Evolutionary conservation across 2,113 vertebrate genomes (phyloP), one percentile per base, ranked within the genome.

Genomic region (Cephalopholis sonnerati): DNA sequence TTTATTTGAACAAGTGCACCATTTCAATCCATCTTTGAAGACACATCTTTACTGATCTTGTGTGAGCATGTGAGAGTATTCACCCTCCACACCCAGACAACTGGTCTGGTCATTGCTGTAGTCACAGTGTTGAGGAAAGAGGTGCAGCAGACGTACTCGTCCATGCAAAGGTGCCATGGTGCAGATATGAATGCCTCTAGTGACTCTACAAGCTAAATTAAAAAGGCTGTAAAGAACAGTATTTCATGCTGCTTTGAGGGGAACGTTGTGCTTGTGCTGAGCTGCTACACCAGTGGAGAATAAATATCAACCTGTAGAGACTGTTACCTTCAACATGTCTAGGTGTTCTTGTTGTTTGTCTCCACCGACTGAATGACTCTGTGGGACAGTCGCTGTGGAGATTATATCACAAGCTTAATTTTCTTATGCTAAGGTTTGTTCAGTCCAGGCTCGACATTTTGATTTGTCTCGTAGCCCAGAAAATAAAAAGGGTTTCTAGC

Each of bases 161-260:
- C 68, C 87, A 90, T 91, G 89, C 87, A 84, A 73, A 79, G 54
- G 77, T 71, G 77, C 41, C 32, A 17, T 16, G 1, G 64, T 77
- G 63, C 39, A 25, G 64, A 63, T 44, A 11, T 17, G 18, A 41
- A 36, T n/a, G n/a, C 44, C 12, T 41, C 20, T 9, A 1, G 22
- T 48, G 59, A 64, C 77, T 53, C 46, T 22, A 50, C 12, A 48
- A 6, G 2, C 7, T 36, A 8, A 24, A 4, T 48, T 55, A 2
- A 39, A 39, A 48, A 58, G 18, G 25, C 32, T 79, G 51, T 65
- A 17, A 41, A 32, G 20, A 4, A 7, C 22, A 48, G 70, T 10
- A 58, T 9, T 64, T 73, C 84, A 82, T 87, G 85, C 88, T 82
- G 63, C 44, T 73, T 54, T 59, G 15, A 5, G n/a, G 39, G 55